Conservation (phyloP, 2,797 vertebrate genomes). For the Nyctibius grandis region DNA sequence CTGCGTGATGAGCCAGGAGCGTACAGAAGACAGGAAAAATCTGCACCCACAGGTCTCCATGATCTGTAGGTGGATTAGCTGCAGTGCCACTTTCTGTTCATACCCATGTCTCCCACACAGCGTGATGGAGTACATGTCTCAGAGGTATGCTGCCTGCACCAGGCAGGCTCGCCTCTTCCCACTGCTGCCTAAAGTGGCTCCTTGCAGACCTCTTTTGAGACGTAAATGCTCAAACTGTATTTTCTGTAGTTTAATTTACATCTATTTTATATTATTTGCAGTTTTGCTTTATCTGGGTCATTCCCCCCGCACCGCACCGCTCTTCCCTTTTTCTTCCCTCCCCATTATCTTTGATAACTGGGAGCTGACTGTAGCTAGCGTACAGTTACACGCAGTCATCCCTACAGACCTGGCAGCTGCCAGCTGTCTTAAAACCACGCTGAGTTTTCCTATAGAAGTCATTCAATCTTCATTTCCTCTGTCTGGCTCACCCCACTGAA, state of each 20-base stretch:
- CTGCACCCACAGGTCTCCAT: rapidly evolving
- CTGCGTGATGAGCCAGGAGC: rapidly evolving
- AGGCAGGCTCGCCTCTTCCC: background rate
- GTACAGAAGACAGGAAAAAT: background rate
- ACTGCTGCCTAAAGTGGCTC: background rate
- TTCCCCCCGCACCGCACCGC: background rate
- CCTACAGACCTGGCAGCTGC: background rate
- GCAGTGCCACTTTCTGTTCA: background rate
- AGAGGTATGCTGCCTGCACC: background rate
- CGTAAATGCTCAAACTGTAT: background rate
- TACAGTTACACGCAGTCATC: background rate
- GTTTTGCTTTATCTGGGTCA: background rate
- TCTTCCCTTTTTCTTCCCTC: constrained; percentile 1
- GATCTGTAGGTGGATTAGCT: background rate
- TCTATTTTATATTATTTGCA: constrained; percentile 31
- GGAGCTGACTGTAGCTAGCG: background rate
- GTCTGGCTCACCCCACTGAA: background rate
- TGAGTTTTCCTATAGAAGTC: background rate
- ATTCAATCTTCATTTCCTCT: background rate
- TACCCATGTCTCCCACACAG: background rate
- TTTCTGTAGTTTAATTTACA: background rate
- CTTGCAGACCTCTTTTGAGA: background rate
- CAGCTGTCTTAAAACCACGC: background rate
- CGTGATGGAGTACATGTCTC: background rate
- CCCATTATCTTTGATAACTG: background rate